Evolutionary conservation across 1,140 invertebrate genomes (phyloP).

Genomic region (Bombus picipes): DNA sequence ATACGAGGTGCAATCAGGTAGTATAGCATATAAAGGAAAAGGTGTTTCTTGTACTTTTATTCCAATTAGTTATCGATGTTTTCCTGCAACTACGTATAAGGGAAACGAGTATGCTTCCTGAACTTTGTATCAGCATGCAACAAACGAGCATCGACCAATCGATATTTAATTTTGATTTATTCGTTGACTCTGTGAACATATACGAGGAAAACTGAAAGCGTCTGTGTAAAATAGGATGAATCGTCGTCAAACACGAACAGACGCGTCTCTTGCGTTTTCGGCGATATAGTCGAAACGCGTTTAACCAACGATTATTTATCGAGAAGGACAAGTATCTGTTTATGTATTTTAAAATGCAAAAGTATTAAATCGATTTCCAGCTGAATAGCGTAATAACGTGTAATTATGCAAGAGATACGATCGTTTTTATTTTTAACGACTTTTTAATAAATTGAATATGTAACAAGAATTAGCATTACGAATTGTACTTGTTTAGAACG

Average conservation of each 20-base stretch:
- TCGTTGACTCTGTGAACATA: background rate
- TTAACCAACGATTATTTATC: background rate
- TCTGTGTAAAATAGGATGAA: background rate
- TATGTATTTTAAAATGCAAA: too few species aligned
- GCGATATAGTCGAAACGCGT: background rate
- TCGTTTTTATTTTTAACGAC: background rate
- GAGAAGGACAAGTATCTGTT: background rate
- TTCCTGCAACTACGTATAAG: background rate
- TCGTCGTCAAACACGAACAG: background rate
- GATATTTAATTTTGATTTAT: background rate
- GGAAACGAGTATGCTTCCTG: conserved; percentile 11
- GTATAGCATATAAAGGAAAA: background rate
- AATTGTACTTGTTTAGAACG: too few species aligned
- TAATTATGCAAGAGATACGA: too few species aligned
- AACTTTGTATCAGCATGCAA: background rate
- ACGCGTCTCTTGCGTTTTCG: background rate
- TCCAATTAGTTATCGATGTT: conserved; percentile 12
- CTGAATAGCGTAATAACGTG: too few species aligned
- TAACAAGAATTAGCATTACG: background rate
- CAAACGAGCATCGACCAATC: background rate
- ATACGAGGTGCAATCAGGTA: background rate
- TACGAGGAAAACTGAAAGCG: too few species aligned
- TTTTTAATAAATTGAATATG: background rate
- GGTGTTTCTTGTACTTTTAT: conserved; percentile 29
- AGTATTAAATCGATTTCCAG: too few species aligned